Percentiles rank a stretch among this genome's conserved stretches.
Evolutionary conservation across 2,888 invertebrate genomes (phyloP).

Genomic region (Xiphydria camelus): DNA sequence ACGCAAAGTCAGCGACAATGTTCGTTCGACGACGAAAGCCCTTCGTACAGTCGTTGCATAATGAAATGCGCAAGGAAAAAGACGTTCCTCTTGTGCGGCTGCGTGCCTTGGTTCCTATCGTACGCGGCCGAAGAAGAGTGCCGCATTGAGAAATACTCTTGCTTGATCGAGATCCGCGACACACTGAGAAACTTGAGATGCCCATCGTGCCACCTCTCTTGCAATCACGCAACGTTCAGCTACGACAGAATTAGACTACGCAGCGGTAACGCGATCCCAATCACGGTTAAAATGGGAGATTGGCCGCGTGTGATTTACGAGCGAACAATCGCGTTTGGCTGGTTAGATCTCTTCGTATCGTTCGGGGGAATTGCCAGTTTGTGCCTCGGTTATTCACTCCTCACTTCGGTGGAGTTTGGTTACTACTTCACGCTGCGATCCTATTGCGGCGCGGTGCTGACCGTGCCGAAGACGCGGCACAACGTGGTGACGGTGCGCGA

Average conservation of each 20-base stretch:
- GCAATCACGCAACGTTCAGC: constrained; percentile 74
- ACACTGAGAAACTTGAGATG: constrained; percentile 67
- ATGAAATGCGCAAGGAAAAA: constrained; percentile 14
- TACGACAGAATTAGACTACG: constrained; percentile 56
- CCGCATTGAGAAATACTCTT: constrained; percentile 43
- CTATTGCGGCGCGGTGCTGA: constrained; percentile 59
- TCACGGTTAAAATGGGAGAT: constrained; percentile 17
- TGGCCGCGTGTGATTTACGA: constrained; percentile 81
- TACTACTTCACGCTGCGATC: constrained; percentile 78
- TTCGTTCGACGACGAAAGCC: constrained; percentile 69
- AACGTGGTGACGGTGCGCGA: constrained; percentile 1
- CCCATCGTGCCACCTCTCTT: constrained; percentile 74
- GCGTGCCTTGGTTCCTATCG: constrained; percentile 40
- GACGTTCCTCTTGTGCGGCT: constrained; percentile 26
- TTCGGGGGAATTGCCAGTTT: constrained; percentile 66
- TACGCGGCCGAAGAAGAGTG: constrained; percentile 22
- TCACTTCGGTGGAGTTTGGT: constrained; percentile 75
- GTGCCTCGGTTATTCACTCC: constrained; percentile 71
- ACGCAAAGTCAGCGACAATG: constrained; percentile 70
- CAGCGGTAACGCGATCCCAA: neutral
- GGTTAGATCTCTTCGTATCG: constrained; percentile 76
- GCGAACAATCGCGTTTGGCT: constrained; percentile 80
- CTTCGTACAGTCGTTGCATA: constrained; percentile 26
- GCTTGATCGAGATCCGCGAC: constrained; percentile 62
- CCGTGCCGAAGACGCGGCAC: constrained; percentile 12